Evolutionary conservation across 2,113 vertebrate species (phyloP).

Genomic region (Raja brachyura): DNA sequence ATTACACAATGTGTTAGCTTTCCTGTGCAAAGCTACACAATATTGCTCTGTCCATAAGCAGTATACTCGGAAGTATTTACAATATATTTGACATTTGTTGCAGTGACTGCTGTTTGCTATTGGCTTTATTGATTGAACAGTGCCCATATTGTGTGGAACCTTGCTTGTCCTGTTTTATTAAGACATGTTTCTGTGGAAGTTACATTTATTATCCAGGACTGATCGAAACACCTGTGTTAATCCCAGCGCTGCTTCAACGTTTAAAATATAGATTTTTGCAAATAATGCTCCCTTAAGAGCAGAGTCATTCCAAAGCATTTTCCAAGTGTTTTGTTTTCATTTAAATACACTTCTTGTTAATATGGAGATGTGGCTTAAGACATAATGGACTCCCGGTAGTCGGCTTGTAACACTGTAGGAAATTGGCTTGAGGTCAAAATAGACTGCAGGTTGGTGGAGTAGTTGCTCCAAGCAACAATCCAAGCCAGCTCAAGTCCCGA

Average conservation of each 20-base stretch:
- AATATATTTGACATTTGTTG: slow-evolving; percentile 48
- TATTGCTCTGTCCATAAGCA: slow-evolving; percentile 42
- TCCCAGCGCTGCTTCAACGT: not conserved
- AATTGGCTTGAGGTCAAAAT: not conserved
- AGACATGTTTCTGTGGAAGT: slow-evolving; percentile 51
- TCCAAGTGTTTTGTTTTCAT: not conserved
- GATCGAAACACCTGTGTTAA: slow-evolving; percentile 8
- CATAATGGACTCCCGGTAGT: not conserved
- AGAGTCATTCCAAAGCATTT: not conserved
- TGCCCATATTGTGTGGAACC: slow-evolving; percentile 49
- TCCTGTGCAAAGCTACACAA: slow-evolving; percentile 45
- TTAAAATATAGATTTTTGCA: slow-evolving; percentile 30
- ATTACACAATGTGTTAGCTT: slow-evolving; percentile 48
- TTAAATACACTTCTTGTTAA: not conserved
- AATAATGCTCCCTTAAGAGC: not conserved
- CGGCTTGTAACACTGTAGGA: not conserved
- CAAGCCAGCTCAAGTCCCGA: too few relatives aligned
- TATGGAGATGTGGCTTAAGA: not conserved
- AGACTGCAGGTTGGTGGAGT: not conserved
- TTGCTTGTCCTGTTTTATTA: slow-evolving; percentile 50
- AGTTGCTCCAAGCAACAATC: not conserved
- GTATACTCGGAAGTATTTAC: slow-evolving; percentile 45
- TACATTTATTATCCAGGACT: slow-evolving; percentile 45
- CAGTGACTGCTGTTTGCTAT: slow-evolving; percentile 44
- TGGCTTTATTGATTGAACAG: slow-evolving; percentile 52